Evolutionary conservation across 2,113 vertebrate genomes (phyloP).

Genomic region (Tetrax tetrax): DNA sequence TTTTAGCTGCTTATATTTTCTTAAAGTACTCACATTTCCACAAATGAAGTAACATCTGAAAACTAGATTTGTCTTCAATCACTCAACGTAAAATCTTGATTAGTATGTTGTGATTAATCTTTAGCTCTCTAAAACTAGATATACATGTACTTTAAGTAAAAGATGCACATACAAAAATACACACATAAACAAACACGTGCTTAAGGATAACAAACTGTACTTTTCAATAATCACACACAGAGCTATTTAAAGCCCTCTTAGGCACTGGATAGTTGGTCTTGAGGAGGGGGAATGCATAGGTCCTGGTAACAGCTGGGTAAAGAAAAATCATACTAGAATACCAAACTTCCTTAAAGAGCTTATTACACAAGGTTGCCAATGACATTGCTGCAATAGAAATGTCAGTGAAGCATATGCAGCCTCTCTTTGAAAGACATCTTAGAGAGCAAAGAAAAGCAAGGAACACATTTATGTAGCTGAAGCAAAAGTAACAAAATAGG

Average conservation of each 20-base stretch:
- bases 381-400: not conserved
- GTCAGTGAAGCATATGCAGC: not conserved
- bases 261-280: not conserved
- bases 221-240: not conserved
- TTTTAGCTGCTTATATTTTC: not conserved
- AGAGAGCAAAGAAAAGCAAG: not conserved
- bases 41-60: not conserved
- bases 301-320: not conserved
- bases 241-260: not conserved
- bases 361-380: not conserved
- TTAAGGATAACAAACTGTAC: not conserved
- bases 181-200: not conserved
- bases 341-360: not conserved
- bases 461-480: not conserved
- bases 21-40: not conserved
- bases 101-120: not conserved
- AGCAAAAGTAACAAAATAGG: not conserved
- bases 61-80: not conserved
- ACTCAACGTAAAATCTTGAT: not conserved
- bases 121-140: not conserved
- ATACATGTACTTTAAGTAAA: not conserved
- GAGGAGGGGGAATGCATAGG: not conserved
- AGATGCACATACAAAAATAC: not conserved
- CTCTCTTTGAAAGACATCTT: not conserved
- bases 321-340: not conserved